These are phyloP conservation scores for Calephelis virginiensis DNA, from an alignment of 1,140 invertebrate genomes.

Conservation along the genomic window DNA sequence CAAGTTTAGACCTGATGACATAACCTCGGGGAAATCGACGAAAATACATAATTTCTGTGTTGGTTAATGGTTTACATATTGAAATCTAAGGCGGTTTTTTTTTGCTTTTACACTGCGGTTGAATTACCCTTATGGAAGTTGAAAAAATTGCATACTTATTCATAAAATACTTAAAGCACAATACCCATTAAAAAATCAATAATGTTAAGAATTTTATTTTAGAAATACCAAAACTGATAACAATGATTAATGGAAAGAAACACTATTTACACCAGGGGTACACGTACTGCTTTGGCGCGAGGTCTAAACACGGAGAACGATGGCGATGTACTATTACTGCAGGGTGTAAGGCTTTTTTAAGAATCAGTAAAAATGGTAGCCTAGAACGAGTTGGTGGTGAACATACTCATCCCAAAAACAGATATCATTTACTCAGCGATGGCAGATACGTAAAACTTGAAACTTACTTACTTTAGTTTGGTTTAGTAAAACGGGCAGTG, in stretches of 20 bases:
- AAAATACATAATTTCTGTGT: no score
- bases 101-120: no score
- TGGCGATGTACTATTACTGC: slow-evolving; percentile 41
- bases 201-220: neutral
- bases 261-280: slow-evolving; percentile 40
- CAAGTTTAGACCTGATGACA: no score
- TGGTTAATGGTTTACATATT: no score
- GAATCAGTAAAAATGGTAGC: slow-evolving; percentile 7
- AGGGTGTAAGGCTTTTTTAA: slow-evolving; percentile 25
- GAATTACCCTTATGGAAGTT: no score
- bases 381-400: slow-evolving; percentile 3
- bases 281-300: slow-evolving; percentile 38
- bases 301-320: slow-evolving; percentile 24
- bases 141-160: no score
- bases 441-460: slow-evolving; percentile 11
- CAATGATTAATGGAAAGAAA: slow-evolving; percentile 35
- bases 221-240: slow-evolving; percentile 28
- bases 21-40: no score
- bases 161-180: no score
- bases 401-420: slow-evolving; percentile 13
- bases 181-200: no score
- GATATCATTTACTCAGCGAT: slow-evolving; percentile 12
- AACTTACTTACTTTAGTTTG: neutral
- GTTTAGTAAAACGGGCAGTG: no score
- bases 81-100: no score